A percentile compares a stretch with the other conserved stretches of the same genome.
phyloP scores from a whole-genome alignment of 2,797 vertebrate species.

The Megaceryle alcyon region DNA sequence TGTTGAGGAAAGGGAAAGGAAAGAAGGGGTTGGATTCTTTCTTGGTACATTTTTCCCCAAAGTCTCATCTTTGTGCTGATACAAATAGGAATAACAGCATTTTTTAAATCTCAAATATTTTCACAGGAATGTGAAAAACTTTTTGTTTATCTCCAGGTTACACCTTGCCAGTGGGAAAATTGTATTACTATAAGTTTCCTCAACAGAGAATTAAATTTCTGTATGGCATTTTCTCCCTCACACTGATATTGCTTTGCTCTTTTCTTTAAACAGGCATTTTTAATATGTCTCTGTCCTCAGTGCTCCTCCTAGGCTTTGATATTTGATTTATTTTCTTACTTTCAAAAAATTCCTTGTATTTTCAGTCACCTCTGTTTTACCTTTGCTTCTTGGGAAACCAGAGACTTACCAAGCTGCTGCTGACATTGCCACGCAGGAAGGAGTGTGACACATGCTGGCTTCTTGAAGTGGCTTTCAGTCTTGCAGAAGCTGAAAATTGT shows the following conservation, averaged over 20 bases:
- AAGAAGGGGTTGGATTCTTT: background rate
- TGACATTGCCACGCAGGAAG: background rate
- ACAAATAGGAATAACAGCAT: background rate
- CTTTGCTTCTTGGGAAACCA: background rate
- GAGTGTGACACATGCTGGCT: background rate
- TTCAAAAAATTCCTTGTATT: background rate
- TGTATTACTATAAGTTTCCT: background rate
- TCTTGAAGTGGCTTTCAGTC: background rate
- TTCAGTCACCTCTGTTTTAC: background rate
- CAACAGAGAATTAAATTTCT: background rate
- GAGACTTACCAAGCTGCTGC: background rate
- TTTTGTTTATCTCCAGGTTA: background rate
- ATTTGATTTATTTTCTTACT: background rate
- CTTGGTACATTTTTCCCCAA: background rate
- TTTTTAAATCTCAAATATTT: background rate
- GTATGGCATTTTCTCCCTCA: background rate
- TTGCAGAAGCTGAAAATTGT: background rate
- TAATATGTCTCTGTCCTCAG: background rate
- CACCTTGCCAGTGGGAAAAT: background rate
- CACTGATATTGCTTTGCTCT: background rate
- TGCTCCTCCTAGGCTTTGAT: background rate
- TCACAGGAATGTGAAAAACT: background rate
- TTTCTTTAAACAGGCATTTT: background rate
- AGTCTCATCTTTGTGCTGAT: background rate
- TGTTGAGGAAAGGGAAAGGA: background rate